Evolutionary conservation across 2,888 invertebrate genomes (phyloP), one percentile per base, ranked within the genome.

Genomic region (Eupithecia vulgata): DNA sequence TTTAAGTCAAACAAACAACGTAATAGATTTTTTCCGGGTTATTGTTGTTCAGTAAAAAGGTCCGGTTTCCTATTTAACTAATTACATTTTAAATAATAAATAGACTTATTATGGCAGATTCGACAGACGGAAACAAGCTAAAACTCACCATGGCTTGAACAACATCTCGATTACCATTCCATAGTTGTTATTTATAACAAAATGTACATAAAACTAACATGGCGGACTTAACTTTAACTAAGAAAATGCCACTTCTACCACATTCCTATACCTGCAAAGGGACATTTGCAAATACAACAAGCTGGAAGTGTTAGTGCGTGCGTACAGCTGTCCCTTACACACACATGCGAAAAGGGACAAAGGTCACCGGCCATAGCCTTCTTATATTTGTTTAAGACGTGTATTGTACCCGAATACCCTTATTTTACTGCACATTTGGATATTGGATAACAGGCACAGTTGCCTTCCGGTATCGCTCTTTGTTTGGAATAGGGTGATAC

Each of bases 371-470:
- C 92, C 89, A 89, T 87, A 87, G 87, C 87, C 88, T 93, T 94
- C 94, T 93, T 94, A 94, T 93, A 94, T 94, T 94, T 94, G 94
- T 93, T 93, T 93, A 93, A 94, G 94, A 90, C 91, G 85, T 90
- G 89, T 92, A 91, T 91, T 90, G 91, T 90, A 80, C 84, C 87
- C 70, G 67, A 82, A 83, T 87, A 90, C 90, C 89, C 91, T 87
- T 89, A 82, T 84, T 83, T 85, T 83, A 83, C 82, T 84, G 84
- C 84, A 84, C 82, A 84, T 84, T 85, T 86, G 81, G 83, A 83
- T 83, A 83, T 85, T 80, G 85, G 83, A 82, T 83, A 82, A 82
- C 66, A 76, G 72, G 71, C 72, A 74, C 74, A 68, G 75, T 21
- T 76, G 76, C 73, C 76, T 77, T 77, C 61, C 70, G 59, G 72